Evolutionary conservation across 2,888 invertebrate genomes (phyloP).

Genomic region (Acleris laterana): DNA sequence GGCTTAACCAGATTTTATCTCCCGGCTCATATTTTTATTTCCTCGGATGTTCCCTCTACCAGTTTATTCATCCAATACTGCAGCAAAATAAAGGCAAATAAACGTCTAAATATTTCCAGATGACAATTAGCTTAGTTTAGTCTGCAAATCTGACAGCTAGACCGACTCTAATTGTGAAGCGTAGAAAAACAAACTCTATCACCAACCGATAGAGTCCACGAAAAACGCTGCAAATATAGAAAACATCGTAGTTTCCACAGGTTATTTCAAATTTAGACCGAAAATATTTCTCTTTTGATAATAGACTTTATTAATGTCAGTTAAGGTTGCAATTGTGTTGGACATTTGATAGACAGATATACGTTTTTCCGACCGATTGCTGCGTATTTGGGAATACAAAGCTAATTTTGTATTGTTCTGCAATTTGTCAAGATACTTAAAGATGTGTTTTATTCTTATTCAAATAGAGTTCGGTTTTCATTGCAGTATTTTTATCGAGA

Average conservation of each 20-base stretch:
- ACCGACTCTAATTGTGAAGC: not conserved
- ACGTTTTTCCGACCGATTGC: slow-evolving; percentile 19
- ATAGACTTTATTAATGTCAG: not conserved
- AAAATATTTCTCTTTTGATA: not conserved
- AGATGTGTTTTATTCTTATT: slow-evolving; percentile 23
- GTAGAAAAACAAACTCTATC: not conserved
- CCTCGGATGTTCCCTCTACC: no score
- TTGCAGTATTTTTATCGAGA: not conserved
- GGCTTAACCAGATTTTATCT: no score
- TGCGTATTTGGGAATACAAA: slow-evolving; percentile 36
- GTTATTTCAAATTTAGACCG: slow-evolving; percentile 21
- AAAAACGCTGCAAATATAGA: not conserved
- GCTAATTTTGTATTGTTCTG: slow-evolving; percentile 46
- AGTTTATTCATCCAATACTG: not conserved
- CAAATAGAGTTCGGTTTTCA: slow-evolving; percentile 16
- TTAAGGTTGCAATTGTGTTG: not conserved
- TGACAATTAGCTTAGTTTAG: slow-evolving; percentile 22
- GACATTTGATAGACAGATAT: slow-evolving; percentile 3
- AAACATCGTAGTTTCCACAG: slow-evolving; percentile 12
- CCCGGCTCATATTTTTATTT: no score
- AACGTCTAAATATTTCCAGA: slow-evolving; percentile 15
- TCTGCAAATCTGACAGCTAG: slow-evolving; percentile 5
- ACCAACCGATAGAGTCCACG: not conserved
- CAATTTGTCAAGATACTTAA: slow-evolving; percentile 26
- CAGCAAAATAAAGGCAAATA: slow-evolving; percentile 10